phyloP scores from a whole-genome alignment of 1,140 invertebrate species.

The Drosophila elegans region DNA sequence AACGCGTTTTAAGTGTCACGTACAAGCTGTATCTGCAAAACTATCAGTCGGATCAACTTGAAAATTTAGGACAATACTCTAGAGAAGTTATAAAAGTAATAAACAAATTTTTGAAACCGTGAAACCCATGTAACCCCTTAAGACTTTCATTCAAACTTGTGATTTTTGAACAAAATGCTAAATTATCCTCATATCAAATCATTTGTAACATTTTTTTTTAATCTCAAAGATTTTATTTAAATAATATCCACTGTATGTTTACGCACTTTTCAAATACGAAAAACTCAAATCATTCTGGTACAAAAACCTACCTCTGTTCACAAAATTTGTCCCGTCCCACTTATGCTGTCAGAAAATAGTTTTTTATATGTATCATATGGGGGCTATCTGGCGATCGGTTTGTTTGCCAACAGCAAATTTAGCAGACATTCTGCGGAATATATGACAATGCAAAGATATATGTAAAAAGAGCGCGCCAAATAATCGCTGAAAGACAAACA shows the following conservation, averaged over 20 bases:
- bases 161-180: too few species aligned
- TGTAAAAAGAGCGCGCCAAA: constrained; percentile 33
- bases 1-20: too few species aligned
- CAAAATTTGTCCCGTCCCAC: constrained; percentile 36
- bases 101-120: too few species aligned
- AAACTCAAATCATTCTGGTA: neutral
- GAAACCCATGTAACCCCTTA: too few species aligned
- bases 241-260: neutral
- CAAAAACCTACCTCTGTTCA: neutral
- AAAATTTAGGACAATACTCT: too few species aligned
- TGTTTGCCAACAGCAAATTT: constrained; percentile 63
- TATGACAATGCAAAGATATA: constrained; percentile 31
- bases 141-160: too few species aligned
- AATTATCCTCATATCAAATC: too few species aligned
- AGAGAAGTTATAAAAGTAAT: too few species aligned
- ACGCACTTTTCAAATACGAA: constrained; percentile 4
- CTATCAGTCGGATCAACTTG: too few species aligned
- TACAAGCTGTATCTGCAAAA: too few species aligned
- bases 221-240: too few species aligned
- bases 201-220: too few species aligned
- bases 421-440: constrained; percentile 44
- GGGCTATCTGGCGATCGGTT: constrained; percentile 33
- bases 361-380: constrained; percentile 42
- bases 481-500: constrained; percentile 22
- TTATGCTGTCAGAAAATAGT: constrained; percentile 61